These are phyloP conservation scores for Solen grandis DNA, from an alignment of 1,140 invertebrate genomes.

Conservation along the genomic window DNA sequence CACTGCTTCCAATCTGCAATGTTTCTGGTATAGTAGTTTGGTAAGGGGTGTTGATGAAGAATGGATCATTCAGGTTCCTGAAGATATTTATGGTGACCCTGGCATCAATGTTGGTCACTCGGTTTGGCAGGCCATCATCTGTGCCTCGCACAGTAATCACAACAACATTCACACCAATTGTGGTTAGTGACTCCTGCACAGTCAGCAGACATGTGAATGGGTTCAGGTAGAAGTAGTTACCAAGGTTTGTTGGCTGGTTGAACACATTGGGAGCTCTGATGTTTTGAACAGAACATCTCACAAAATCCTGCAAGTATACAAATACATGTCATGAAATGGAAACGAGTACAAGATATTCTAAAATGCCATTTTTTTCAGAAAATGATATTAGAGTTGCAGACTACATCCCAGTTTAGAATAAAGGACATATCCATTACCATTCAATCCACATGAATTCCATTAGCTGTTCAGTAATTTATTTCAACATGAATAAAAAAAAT, in stretches of 20 bases:
- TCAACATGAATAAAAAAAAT: too few species aligned
- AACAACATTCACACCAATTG: slow-evolving; percentile 33
- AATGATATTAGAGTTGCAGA: too few species aligned
- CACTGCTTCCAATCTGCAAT: slow-evolving; percentile 40
- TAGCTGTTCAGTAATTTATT: too few species aligned
- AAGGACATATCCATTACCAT: too few species aligned
- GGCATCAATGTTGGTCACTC: slow-evolving; percentile 43
- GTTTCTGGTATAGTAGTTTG: slow-evolving; percentile 63
- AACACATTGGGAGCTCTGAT: slow-evolving; percentile 46
- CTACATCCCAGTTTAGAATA: too few species aligned
- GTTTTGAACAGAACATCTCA: slow-evolving; percentile 53
- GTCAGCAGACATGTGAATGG: slow-evolving; percentile 63
- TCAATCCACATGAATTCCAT: too few species aligned
- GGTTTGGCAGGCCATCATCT: slow-evolving; percentile 67
- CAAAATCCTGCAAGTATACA: slow-evolving; percentile 56
- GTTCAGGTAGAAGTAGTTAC: slow-evolving; percentile 68
- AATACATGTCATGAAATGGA: too few species aligned
- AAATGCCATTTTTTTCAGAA: too few species aligned
- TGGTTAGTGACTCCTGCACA: slow-evolving; percentile 60
- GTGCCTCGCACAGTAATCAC: slow-evolving; percentile 58
- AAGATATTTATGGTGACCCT: slow-evolving; percentile 64
- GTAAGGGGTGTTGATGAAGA: slow-evolving; percentile 62
- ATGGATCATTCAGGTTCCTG: slow-evolving; percentile 67
- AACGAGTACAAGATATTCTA: too few species aligned
- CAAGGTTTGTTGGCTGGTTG: slow-evolving; percentile 54